Percentiles rank a stretch among this genome's conserved stretches.
These are phyloP conservation scores for Lasioglossum vierecki DNA, from an alignment of 2,888 invertebrate species.

Conservation along the genomic window DNA sequence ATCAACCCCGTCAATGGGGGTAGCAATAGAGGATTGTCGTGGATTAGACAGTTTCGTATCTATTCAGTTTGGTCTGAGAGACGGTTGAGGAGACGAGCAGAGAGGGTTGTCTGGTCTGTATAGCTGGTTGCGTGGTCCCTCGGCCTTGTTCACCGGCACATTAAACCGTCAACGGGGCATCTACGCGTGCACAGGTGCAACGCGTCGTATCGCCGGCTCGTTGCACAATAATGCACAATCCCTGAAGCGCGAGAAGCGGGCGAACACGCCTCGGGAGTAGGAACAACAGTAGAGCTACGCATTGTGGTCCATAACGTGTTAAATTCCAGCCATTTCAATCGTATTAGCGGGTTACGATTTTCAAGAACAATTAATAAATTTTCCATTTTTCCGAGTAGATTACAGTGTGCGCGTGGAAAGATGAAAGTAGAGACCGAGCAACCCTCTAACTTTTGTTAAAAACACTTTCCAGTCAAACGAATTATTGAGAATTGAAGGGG, in stretches of 20 bases:
- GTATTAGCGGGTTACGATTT: not conserved
- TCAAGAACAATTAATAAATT: too few species aligned
- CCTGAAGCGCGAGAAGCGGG: conserved; percentile 31
- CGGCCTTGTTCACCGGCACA: conserved; percentile 6
- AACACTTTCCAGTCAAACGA: too few species aligned
- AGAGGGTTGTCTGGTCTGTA: conserved; percentile 2
- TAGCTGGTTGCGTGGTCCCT: not conserved
- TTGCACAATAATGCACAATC: conserved; percentile 38
- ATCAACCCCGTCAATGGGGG: not conserved
- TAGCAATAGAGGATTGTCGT: not conserved
- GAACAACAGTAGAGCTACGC: not conserved
- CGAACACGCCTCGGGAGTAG: not conserved
- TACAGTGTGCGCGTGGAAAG: too few species aligned
- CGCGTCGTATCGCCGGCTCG: conserved; percentile 32
- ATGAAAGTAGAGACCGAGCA: too few species aligned
- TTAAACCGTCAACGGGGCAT: conserved; percentile 16
- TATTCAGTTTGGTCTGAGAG: not conserved
- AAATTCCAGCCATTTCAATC: not conserved
- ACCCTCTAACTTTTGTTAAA: too few species aligned
- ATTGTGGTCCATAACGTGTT: not conserved
- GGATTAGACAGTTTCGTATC: not conserved
- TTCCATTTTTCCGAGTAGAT: too few species aligned
- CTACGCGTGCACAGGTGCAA: conserved; percentile 36
- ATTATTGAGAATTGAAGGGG: too few species aligned
- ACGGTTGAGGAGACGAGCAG: not conserved